These are phyloP conservation scores for Rattus norvegicus DNA, from an alignment of 2,113 vertebrate genomes.

Conservation along the genomic window DNA sequence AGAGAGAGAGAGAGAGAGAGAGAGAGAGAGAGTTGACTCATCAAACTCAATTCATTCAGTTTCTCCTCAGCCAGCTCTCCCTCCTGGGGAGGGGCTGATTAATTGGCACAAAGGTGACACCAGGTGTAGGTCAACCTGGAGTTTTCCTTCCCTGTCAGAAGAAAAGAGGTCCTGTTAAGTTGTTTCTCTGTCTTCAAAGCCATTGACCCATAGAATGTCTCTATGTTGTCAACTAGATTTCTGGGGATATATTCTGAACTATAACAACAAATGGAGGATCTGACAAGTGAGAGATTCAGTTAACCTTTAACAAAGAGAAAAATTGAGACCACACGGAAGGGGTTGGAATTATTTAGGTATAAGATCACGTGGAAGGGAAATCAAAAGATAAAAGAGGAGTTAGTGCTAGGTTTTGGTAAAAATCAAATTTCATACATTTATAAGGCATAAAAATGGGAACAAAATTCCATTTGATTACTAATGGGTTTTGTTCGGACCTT, in stretches of 20 bases:
- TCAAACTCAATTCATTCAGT: not conserved
- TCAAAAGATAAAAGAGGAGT: not conserved
- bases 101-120: not conserved
- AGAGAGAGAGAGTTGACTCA: not conserved
- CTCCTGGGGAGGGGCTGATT: not conserved
- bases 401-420: not conserved
- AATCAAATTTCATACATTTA: slow-evolving; percentile 35
- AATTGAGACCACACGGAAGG: not conserved
- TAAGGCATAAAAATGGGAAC: not conserved
- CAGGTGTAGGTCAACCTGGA: not conserved
- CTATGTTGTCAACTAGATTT: not conserved
- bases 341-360: not conserved
- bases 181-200: not conserved
- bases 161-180: not conserved
- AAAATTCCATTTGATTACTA: not conserved
- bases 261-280: not conserved
- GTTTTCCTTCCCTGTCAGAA: not conserved
- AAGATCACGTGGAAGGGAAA: not conserved
- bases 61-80: not conserved
- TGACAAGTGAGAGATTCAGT: not conserved
- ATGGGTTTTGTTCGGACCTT: slow-evolving; percentile 7
- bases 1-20: too few species aligned
- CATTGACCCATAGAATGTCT: not conserved
- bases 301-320: slow-evolving; percentile 17
- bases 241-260: not conserved